These are phyloP conservation scores for Oplegnathus fasciatus DNA, from an alignment of 2,113 vertebrate genomes.

Conservation along the genomic window DNA sequence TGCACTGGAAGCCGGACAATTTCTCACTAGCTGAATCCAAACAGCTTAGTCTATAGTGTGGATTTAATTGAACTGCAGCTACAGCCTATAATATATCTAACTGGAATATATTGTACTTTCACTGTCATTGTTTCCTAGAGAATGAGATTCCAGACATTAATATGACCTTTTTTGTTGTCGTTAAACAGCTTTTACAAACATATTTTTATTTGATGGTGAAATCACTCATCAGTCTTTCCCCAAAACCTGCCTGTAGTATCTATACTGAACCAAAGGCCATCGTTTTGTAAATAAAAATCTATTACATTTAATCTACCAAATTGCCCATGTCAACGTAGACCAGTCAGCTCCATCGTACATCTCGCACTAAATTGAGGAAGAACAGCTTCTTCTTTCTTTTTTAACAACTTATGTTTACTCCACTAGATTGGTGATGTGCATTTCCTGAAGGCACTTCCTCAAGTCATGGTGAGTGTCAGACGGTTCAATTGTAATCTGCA, in stretches of 20 bases:
- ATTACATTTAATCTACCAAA: not conserved
- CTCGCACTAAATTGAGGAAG: not conserved
- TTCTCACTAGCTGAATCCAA: constrained; percentile 5
- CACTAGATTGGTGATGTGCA: constrained; percentile 22
- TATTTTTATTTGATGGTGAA: not conserved
- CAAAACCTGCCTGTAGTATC: not conserved
- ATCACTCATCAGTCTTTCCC: not conserved
- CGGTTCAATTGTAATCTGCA: constrained; percentile 81
- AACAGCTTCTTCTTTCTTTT: not conserved
- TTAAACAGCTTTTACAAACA: not conserved
- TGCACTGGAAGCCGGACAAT: not conserved
- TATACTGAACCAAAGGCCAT: not conserved
- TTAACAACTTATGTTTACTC: constrained; percentile 14
- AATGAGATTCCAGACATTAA: not conserved
- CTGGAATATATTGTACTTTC: not conserved
- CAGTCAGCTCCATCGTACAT: not conserved
- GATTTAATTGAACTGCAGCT: constrained; percentile 15
- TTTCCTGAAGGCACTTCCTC: constrained; percentile 30
- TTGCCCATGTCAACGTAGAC: not conserved
- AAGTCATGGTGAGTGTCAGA: constrained; percentile 70
- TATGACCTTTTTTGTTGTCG: not conserved
- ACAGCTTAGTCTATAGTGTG: not conserved
- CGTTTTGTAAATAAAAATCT: not conserved
- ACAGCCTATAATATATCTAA: not conserved
- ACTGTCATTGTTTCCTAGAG: not conserved